Evolutionary conservation across 2,797 vertebrate species (phyloP), one percentile per base, ranked within the genome.

Genomic region (Iguana delicatissima): DNA sequence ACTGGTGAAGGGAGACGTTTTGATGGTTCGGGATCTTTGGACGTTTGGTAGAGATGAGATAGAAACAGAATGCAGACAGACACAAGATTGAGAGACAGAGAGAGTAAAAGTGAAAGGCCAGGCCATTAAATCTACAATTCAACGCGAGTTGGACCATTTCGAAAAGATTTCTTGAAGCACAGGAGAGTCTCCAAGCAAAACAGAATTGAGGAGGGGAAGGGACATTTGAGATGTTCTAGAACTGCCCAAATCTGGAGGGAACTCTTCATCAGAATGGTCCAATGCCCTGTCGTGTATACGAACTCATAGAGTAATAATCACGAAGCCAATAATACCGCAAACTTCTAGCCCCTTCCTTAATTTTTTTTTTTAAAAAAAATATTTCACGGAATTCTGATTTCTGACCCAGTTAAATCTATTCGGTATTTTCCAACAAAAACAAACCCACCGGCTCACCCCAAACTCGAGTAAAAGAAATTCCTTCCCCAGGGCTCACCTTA

Each of bases 1-100:
- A 12, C n/a, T n/a, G 67, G 12, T 55, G 35, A 74, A 4, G 32
- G 7, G 35, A 76, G 42, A 29, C 13, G 1, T 32, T 52, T 46
- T 10, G n/a, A 12, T 6, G 32, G 32, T 90, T 80, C 24, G 8
- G 50, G 35, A 8, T 38, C 18, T 32, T 35, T 42, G 22, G 57
- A 62, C 55, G 80, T 84, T 87, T 52, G 20, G 7, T 8, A 74
- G 57, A n/a, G n/a, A 20, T 9, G 7, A 16, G 20, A n/a, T 0
- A 24, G 50, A 86, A 32, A 22, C 29, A 7, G 18, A 24, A 50
- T 18, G 90, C 57, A 92, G 46, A 22, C 6, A 4, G 24, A 13
- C 20, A 64, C 16, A 59, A 64, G 29, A 83, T 59, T 80, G 89
- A 88, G 9, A 90, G 82, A 85, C 83, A 88, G 94, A 86, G 5